Evolutionary conservation across 2,113 vertebrate genomes (phyloP).

Genomic region (Gymnogyps californianus): DNA sequence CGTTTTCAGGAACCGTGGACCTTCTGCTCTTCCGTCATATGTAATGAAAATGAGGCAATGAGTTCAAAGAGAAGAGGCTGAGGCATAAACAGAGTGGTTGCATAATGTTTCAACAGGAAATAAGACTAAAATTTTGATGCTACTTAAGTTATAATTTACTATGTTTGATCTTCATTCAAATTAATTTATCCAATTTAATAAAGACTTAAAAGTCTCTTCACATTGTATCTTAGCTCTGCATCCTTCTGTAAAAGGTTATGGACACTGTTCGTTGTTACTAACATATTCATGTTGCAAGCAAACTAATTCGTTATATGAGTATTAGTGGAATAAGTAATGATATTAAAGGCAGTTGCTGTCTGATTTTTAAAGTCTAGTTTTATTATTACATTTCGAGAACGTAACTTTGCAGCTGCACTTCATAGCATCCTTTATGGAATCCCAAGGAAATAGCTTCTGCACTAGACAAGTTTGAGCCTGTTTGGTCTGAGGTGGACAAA

Average conservation of each 20-base stretch:
- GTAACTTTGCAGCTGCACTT: neutral
- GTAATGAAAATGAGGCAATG: neutral
- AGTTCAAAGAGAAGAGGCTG: neutral
- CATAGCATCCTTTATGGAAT: neutral
- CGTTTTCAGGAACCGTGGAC: neutral
- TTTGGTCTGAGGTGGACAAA: neutral
- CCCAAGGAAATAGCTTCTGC: neutral
- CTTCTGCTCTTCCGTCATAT: neutral
- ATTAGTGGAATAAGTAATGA: neutral
- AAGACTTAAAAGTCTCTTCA: neutral
- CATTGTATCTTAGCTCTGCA: neutral
- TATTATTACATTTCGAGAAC: neutral
- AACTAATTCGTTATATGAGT: neutral
- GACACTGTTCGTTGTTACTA: neutral
- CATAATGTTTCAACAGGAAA: neutral
- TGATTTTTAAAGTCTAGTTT: neutral
- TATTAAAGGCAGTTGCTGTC: neutral
- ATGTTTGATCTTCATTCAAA: neutral
- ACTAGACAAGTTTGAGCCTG: neutral
- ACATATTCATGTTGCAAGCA: neutral
- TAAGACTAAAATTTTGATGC: neutral
- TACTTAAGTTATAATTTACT: neutral
- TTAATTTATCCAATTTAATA: neutral
- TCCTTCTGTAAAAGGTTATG: neutral
- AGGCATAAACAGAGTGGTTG: neutral